phyloP scores from a whole-genome alignment of 2,797 vertebrate genomes.

The Babyrousa celebensis region DNA sequence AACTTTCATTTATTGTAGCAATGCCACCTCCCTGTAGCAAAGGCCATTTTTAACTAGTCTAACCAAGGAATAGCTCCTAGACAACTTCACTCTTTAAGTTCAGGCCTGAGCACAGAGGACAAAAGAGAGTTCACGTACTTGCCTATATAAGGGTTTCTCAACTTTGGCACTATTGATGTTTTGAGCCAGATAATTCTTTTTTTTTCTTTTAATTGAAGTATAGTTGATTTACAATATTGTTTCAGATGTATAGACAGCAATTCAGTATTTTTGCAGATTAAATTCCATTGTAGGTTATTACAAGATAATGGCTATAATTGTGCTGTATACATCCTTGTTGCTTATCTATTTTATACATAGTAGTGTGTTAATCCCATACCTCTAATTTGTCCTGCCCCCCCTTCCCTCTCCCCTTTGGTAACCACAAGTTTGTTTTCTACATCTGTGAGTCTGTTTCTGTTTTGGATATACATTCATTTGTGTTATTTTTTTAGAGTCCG shows the following conservation, averaged over 20 bases:
- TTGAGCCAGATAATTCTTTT: neutral
- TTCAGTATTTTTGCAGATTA: neutral
- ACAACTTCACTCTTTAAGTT: neutral
- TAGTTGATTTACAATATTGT: neutral
- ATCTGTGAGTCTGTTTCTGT: neutral
- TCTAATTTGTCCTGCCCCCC: neutral
- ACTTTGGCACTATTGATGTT: neutral
- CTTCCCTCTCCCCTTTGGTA: neutral
- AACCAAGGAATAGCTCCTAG: neutral
- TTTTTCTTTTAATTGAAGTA: neutral
- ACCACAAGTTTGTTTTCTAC: neutral
- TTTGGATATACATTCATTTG: neutral
- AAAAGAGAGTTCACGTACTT: neutral
- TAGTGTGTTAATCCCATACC: neutral
- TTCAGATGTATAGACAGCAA: neutral
- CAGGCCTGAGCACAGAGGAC: neutral
- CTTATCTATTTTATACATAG: neutral
- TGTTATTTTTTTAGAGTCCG: neutral
- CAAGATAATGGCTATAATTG: neutral
- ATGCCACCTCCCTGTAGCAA: neutral
- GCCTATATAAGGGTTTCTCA: neutral
- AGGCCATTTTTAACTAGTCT: neutral
- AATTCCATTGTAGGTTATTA: neutral
- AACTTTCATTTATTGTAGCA: neutral
- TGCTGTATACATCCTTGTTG: neutral